phyloP scores from a whole-genome alignment of 2,113 vertebrate species.

The Thunnus thynnus region DNA sequence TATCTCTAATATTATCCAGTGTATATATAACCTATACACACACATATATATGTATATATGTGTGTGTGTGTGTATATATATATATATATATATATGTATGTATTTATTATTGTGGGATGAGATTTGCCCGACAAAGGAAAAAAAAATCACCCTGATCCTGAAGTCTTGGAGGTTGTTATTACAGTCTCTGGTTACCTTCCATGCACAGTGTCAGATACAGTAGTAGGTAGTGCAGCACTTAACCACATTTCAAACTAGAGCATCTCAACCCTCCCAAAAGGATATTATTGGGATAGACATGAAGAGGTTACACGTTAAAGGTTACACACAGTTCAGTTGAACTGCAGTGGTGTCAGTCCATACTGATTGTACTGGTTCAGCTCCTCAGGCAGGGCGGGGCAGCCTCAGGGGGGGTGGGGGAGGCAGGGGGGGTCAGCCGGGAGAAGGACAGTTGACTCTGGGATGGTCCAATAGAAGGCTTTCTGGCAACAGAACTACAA shows the following conservation, averaged over 20 bases:
- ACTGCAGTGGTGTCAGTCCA: not conserved
- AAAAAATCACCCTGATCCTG: not conserved
- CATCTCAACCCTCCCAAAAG: not conserved
- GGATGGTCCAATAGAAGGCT: slow-evolving; percentile 63
- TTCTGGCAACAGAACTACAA: slow-evolving; percentile 44
- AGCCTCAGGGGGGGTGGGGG: slow-evolving; percentile 55
- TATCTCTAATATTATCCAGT: too few species aligned
- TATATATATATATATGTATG: too few species aligned
- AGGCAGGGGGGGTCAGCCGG: slow-evolving; percentile 73
- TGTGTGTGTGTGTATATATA: too few species aligned
- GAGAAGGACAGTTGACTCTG: slow-evolving; percentile 60
- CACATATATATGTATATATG: too few species aligned
- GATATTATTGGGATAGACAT: slow-evolving; percentile 1
- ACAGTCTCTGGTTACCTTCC: not conserved
- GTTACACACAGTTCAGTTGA: slow-evolving; percentile 17
- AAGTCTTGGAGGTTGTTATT: slow-evolving; percentile 5
- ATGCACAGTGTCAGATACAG: slow-evolving; percentile 1
- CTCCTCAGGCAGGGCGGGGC: slow-evolving; percentile 71
- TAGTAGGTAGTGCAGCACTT: slow-evolving; percentile 11
- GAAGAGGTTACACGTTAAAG: not conserved
- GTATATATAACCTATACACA: too few species aligned
- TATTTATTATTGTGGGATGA: not conserved
- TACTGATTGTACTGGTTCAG: slow-evolving; percentile 20
- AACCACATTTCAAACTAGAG: not conserved
- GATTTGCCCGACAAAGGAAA: not conserved